Percentiles rank a stretch among this genome's conserved stretches.
phyloP scores from a whole-genome alignment of 2,113 vertebrate species.

The Varanus salvator region DNA sequence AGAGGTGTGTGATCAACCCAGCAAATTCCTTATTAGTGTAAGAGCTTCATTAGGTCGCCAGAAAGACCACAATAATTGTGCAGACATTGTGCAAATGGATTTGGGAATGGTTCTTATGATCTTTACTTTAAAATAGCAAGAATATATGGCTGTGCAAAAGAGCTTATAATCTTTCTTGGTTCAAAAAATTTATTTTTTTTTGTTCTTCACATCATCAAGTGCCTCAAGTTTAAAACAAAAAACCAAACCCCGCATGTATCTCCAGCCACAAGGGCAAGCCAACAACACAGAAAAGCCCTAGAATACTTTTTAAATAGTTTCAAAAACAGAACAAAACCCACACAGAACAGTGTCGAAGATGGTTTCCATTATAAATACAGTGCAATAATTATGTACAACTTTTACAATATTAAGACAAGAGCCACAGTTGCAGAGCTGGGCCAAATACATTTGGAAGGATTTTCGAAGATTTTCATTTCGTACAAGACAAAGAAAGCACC shows the following conservation, averaged over 20 bases:
- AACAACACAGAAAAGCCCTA: neutral
- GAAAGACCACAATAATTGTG: no score
- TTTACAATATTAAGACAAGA: conserved; percentile 10
- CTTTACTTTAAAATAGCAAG: neutral
- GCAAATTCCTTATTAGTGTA: no score
- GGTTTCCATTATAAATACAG: conserved; percentile 62
- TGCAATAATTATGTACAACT: conserved; percentile 58
- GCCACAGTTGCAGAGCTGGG: neutral
- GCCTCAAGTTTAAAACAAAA: conserved; percentile 26
- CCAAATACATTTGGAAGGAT: neutral
- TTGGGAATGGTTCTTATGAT: no score
- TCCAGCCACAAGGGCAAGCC: neutral
- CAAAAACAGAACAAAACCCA: neutral
- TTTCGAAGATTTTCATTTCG: neutral
- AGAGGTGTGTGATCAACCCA: no score
- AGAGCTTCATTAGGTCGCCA: no score
- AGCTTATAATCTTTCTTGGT: neutral
- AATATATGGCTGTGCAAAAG: neutral
- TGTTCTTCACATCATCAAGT: conserved; percentile 14
- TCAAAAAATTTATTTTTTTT: conserved; percentile 21
- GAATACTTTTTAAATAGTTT: conserved; percentile 35
- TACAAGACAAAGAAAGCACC: neutral
- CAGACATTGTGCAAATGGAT: no score
- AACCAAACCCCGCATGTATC: neutral
- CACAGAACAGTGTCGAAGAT: neutral